Conservation (phyloP, 2,797 vertebrate species). For the Coregonus sp. region DNA sequence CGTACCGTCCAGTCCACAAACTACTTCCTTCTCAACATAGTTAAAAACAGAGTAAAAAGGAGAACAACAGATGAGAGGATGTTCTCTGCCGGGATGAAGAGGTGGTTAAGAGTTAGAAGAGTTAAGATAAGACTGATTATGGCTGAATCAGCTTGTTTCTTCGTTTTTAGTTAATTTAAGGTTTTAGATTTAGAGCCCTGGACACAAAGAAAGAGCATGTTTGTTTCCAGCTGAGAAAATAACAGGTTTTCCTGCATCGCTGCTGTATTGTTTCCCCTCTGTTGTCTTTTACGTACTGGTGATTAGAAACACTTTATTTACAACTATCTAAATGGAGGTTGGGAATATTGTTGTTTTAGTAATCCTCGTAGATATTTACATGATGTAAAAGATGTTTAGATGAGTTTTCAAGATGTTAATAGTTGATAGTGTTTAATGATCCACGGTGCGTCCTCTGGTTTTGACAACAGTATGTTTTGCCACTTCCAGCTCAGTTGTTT, state of each 20-base stretch:
- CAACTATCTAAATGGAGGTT: neutral
- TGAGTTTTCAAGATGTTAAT: conserved; percentile 60
- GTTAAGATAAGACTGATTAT: conserved; percentile 10
- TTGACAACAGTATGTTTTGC: conserved; percentile 52
- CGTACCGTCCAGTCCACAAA: no score
- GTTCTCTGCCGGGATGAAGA: conserved; percentile 15
- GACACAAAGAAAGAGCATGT: conserved; percentile 47
- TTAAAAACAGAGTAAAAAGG: conserved; percentile 34
- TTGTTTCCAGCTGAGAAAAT: no score
- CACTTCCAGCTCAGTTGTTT: conserved; percentile 55
- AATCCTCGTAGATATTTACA: conserved; percentile 40
- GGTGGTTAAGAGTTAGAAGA: neutral
- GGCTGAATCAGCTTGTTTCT: conserved; percentile 45
- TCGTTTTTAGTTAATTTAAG: conserved; percentile 19
- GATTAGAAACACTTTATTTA: conserved; percentile 8
- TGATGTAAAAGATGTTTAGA: conserved; percentile 39
- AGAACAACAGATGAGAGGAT: neutral
- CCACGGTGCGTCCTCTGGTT: conserved; percentile 49
- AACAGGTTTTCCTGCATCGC: conserved; percentile 41
- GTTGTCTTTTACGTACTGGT: conserved; percentile 42
- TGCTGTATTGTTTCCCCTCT: conserved; percentile 21
- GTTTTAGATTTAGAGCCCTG: conserved; percentile 40
- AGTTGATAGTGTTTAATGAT: conserved; percentile 62
- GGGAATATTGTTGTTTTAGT: neutral
- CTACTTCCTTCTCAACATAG: conserved; percentile 37